Base-by-base conservation (phyloP, 2,888 invertebrate genomes). In the Abrostola tripartita region DNA sequence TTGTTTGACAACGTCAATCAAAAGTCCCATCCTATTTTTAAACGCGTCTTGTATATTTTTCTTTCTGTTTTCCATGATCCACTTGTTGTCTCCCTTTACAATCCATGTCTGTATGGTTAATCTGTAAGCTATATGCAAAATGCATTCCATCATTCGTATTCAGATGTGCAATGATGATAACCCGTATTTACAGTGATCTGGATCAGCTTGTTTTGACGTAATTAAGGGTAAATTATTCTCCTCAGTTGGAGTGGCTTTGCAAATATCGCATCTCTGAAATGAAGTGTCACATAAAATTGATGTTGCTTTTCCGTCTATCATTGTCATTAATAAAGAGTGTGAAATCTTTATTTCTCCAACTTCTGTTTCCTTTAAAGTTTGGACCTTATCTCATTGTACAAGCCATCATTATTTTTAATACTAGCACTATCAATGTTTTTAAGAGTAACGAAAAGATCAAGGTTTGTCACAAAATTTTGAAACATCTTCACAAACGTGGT, bases 1-100 rank as follows among this genome's bases (percentile, higher is more conserved):
- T 55, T 59, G 65, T 56, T 65, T 65, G 37, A 54, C 42, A 58
- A 63, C 53, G 58, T 63, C 63, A 50, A 63, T 58, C 37, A 63
- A 36, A 53, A 63, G 53, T 42, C 58, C 58, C 14, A 14, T 59
- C 42, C 37, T 11, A n/a, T 42, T 41, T 63, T 53, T 53, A 53
- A 63, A 63, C 12, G 57, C n/a, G n/a, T n/a, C n/a, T n/a, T n/a
- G n/a, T n/a, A n/a, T n/a, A n/a, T n/a, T n/a, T n/a, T n/a, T n/a
- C n/a, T n/a, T n/a, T n/a, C n/a, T n/a, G n/a, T n/a, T n/a, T n/a
- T n/a, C n/a, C n/a, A n/a, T n/a, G n/a, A n/a, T n/a, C n/a, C n/a
- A n/a, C n/a, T n/a, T n/a, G n/a, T n/a, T n/a, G n/a, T n/a, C n/a
- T n/a, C n/a, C n/a, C n/a, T n/a, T n/a, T n/a, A n/a, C n/a, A n/a